A percentile compares a stretch with the other conserved stretches of the same genome.
phyloP scores from a whole-genome alignment of 2,797 vertebrate genomes.

The Chanos chanos region DNA sequence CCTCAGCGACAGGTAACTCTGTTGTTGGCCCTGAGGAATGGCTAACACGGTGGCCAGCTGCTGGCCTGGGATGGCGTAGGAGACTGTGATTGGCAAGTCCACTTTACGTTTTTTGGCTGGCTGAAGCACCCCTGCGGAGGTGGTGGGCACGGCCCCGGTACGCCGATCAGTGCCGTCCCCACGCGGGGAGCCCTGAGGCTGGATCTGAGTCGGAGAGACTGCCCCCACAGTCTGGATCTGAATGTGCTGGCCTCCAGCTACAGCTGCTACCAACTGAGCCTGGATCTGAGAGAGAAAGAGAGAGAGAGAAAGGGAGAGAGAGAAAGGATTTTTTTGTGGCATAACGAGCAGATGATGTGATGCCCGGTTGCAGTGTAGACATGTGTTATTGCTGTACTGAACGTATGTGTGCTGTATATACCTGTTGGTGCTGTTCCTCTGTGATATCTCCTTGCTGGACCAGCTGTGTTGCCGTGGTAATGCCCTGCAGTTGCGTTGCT shows the following conservation, averaged over 20 bases:
- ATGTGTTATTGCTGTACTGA: no score
- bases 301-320: not conserved
- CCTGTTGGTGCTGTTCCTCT: slow-evolving; percentile 93
- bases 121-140: slow-evolving; percentile 81
- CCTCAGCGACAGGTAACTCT: slow-evolving; percentile 92
- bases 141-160: slow-evolving; percentile 73
- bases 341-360: no score
- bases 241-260: slow-evolving; percentile 88
- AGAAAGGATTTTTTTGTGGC: no score
- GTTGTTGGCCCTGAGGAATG: slow-evolving; percentile 95
- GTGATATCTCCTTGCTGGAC: slow-evolving; percentile 93
- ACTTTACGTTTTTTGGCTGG: slow-evolving; percentile 96
- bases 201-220: slow-evolving; percentile 81
- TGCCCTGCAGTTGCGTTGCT: slow-evolving; percentile 84
- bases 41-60: slow-evolving; percentile 93
- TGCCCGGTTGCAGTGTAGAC: no score
- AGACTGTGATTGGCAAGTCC: slow-evolving; percentile 96
- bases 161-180: slow-evolving; percentile 77
- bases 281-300: slow-evolving; percentile 71
- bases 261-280: slow-evolving; percentile 88
- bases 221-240: slow-evolving; percentile 93
- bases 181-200: slow-evolving; percentile 74
- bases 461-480: slow-evolving; percentile 77
- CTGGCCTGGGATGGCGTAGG: slow-evolving; percentile 92
- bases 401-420: slow-evolving; percentile 31